These are phyloP conservation scores for Macrotis lagotis DNA, from an alignment of 2,113 vertebrate species.

Conservation along the genomic window DNA sequence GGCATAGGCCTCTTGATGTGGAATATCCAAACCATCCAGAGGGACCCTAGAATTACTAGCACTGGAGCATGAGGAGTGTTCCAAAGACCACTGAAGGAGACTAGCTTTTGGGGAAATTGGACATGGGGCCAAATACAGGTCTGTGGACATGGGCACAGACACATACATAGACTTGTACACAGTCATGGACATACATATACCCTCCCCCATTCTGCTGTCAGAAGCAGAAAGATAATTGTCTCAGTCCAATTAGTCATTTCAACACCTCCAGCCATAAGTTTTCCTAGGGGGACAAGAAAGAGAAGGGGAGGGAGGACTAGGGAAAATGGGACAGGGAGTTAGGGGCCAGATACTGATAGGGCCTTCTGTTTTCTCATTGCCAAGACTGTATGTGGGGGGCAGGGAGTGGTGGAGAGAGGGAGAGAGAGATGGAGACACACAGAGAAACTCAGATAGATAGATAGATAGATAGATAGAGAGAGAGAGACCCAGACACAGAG, in stretches of 20 bases:
- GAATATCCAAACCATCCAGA: neutral
- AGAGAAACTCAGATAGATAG: too few species aligned
- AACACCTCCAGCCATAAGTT: conserved; percentile 49
- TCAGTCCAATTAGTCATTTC: conserved; percentile 69
- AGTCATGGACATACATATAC: neutral
- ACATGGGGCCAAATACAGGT: neutral
- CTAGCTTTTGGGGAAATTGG: neutral
- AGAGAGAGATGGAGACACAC: neutral
- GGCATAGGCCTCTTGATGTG: neutral
- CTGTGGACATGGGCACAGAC: neutral
- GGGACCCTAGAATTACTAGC: neutral
- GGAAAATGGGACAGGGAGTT: conserved; percentile 64
- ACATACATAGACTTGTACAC: neutral
- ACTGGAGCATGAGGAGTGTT: neutral
- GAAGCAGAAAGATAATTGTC: conserved; percentile 60
- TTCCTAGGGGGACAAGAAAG: conserved; percentile 58
- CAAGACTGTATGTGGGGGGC: neutral
- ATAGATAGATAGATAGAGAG: neutral
- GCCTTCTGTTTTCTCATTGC: conserved; percentile 47
- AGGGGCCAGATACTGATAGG: conserved; percentile 12
- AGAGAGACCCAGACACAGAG: neutral
- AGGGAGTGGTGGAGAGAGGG: neutral
- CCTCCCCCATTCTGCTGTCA: neutral
- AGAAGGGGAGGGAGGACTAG: conserved; percentile 38
- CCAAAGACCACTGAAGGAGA: neutral